phyloP scores from a whole-genome alignment of 2,797 vertebrate species.

The Hylomyscus alleni region DNA sequence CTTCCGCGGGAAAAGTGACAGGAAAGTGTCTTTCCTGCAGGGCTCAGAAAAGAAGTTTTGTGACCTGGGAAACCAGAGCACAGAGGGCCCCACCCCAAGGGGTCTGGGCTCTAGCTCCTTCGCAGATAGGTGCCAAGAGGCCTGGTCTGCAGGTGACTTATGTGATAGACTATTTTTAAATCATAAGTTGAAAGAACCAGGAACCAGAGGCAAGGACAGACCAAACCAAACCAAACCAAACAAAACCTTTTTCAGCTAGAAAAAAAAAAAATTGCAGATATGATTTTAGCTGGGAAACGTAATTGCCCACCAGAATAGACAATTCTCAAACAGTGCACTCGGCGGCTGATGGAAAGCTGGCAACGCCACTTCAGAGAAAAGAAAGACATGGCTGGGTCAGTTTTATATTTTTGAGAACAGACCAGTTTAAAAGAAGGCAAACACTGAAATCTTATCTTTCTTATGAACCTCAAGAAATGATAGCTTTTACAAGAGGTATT shows the following conservation, averaged over 20 bases:
- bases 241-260: background rate
- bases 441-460: background rate
- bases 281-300: background rate
- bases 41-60: background rate
- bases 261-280: background rate
- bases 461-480: background rate
- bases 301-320: no score
- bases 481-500: background rate
- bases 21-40: background rate
- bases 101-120: background rate
- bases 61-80: background rate
- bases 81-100: background rate
- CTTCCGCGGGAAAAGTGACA: background rate
- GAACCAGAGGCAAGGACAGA: background rate
- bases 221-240: background rate
- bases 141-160: background rate
- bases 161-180: background rate
- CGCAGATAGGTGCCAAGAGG: background rate
- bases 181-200: background rate
- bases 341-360: background rate
- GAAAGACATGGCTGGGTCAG: background rate
- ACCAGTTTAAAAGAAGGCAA: background rate
- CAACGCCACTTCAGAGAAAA: background rate
- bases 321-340: background rate
- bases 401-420: background rate